Percentiles rank a stretch among this genome's conserved stretches.
Conservation (phyloP, 2,113 vertebrate genomes). For the Alaudala cheleensis region DNA sequence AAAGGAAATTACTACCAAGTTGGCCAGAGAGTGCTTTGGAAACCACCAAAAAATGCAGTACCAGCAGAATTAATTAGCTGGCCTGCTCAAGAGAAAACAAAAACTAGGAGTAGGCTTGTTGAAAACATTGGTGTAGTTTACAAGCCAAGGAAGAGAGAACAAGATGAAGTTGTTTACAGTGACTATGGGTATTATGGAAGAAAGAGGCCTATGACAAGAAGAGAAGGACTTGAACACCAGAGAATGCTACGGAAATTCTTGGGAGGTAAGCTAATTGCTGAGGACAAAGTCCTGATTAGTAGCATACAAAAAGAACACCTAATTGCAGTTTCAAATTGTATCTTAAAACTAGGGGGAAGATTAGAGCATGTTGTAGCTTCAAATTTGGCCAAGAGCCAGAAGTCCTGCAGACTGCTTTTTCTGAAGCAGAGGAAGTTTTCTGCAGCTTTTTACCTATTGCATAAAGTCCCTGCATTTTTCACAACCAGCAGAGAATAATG, state of each 20-base stretch:
- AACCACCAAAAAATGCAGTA: slow-evolving; percentile 14
- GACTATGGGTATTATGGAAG: slow-evolving; percentile 43
- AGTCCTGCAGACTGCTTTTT: not conserved
- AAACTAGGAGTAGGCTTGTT: not conserved
- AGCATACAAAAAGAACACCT: not conserved
- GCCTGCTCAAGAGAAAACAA: slow-evolving; percentile 56
- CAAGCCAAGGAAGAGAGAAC: slow-evolving; percentile 35
- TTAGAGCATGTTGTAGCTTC: not conserved
- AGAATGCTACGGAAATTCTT: not conserved
- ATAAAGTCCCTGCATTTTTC: not conserved
- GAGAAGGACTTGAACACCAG: slow-evolving; percentile 38
- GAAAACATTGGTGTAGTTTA: slow-evolving; percentile 8
- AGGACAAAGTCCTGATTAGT: not conserved
- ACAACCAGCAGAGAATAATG: not conserved
- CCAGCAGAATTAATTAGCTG: slow-evolving; percentile 48
- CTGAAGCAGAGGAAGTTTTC: not conserved
- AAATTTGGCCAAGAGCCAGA: not conserved
- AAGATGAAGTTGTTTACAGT: not conserved
- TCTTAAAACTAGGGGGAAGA: not conserved
- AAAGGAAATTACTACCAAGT: slow-evolving; percentile 38
- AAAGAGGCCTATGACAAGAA: slow-evolving; percentile 17
- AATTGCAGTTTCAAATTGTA: not conserved
- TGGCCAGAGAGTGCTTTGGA: slow-evolving; percentile 62
- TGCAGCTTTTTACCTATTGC: not conserved
- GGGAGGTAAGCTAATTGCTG: slow-evolving; percentile 56